Evolutionary conservation across 64 coral and sea anemone genomes (phyloP).

Genomic region (Stichodactyla mertensii): DNA sequence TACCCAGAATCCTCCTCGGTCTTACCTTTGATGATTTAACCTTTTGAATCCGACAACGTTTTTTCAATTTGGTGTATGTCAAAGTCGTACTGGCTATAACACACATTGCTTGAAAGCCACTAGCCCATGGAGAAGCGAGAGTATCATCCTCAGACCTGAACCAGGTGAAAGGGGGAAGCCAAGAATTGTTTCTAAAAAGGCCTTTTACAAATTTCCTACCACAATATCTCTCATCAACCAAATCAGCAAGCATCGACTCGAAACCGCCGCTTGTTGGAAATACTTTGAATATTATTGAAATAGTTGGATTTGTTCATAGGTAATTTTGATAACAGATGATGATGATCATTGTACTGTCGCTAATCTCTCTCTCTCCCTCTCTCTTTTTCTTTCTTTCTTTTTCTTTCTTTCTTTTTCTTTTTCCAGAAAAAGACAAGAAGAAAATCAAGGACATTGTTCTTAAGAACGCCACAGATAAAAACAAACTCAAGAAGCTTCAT

Average conservation of each 20-base stretch:
- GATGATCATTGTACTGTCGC: not conserved
- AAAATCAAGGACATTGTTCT: conserved; percentile 50
- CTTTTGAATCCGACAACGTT: no score
- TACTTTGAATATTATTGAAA: not conserved
- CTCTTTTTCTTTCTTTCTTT: not conserved
- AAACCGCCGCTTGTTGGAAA: not conserved
- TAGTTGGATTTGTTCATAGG: not conserved
- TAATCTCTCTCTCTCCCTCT: not conserved
- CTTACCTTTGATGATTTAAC: no score
- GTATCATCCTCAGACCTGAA: no score
- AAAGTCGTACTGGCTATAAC: no score
- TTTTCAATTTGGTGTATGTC: no score
- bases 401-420: not conserved
- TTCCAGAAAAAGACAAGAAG: conserved; percentile 43
- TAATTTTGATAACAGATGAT: not conserved
- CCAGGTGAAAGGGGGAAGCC: no score
- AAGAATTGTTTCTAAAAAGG: no score
- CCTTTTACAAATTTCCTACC: no score
- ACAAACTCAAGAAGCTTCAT: conserved; percentile 25
- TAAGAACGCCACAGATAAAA: conserved; percentile 12
- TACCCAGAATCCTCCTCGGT: no score
- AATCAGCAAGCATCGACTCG: not conserved
- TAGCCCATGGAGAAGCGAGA: no score
- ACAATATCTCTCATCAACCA: not conserved
- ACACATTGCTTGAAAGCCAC: no score